Evolutionary conservation across 2,888 invertebrate genomes (phyloP), one percentile per base, ranked within the genome.

Genomic region (Eustalomyia histrio): DNA sequence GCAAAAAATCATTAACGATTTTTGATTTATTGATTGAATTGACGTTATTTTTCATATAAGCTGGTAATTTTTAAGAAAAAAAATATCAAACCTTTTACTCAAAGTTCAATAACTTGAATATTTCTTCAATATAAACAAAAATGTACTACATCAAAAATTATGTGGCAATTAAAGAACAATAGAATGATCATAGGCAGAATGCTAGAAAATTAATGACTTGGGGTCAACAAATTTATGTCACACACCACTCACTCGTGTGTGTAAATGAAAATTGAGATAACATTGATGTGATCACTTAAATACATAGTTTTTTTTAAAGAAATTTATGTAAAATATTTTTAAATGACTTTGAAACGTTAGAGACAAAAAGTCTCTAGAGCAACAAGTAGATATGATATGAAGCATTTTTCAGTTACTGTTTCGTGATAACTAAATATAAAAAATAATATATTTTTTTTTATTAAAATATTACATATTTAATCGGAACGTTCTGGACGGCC

Each of bases 211-310:
- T 39, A 81, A 55, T 76, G 63, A 61, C 69, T 61, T 60, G 65
- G 74, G 81, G 76, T 78, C 76, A 81, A 78, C 58, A 69, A 47
- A 78, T 81, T 78, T 69, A 76, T 81, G 78, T 67, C 76, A 76
- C n/a, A 39, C 29, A 29, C 39, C 29, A 29, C 39, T 10, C 7
- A 10, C 12, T 10, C 39, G 10, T 39, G 14, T 39, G 2, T 12
- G 14, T 14, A 39, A 39, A 39, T 12, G 12, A 10, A 47, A 47
- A 47, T 47, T 14, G 43, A 47, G 43, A 47, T n/a, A 39, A 12
- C 39, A 47, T n/a, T n/a, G n/a, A n/a, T n/a, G n/a, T n/a, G n/a
- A n/a, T 47, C n/a, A 43, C 43, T 47, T 47, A 47, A 47, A 47
- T n/a, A 47, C 14, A 14, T 14, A n/a, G 10, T n/a, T 47, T 5